Percentiles rank a stretch among this genome's conserved stretches.
Conservation (phyloP, 2,888 invertebrate genomes). For the Cheiracanthium punctorium region DNA sequence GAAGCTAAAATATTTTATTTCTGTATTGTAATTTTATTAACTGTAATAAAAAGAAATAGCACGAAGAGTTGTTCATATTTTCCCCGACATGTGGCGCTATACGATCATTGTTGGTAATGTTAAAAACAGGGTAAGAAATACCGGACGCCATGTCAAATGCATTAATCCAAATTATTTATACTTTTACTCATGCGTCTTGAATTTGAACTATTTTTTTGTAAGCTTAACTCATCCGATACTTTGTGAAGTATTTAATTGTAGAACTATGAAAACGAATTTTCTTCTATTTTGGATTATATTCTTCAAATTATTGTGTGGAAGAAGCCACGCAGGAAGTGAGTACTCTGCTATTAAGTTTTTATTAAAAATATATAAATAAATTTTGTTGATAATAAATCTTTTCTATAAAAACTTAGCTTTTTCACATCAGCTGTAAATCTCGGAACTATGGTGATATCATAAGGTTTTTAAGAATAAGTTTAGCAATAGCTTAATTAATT, state of each 20-base stretch:
- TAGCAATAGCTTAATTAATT: no score
- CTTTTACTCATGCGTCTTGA: not conserved
- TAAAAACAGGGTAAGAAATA: not conserved
- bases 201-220: no score
- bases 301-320: not conserved
- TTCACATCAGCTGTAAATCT: no score
- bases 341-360: not conserved
- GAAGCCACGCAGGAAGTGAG: not conserved
- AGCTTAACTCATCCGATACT: no score
- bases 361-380: not conserved
- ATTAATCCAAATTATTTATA: no score
- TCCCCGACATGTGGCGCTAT: constrained; percentile 66
- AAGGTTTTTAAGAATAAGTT: no score
- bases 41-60: no score
- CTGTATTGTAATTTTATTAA: no score
- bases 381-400: not conserved
- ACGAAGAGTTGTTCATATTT: not conserved
- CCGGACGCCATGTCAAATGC: not conserved
- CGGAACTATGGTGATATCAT: no score
- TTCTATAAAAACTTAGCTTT: no score
- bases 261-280: not conserved
- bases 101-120: not conserved
- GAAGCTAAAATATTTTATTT: no score
- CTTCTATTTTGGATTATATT: not conserved
- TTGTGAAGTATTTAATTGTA: no score